Base-by-base conservation (phyloP, 2,797 vertebrate species). In the Sebastes oblongus region DNA sequence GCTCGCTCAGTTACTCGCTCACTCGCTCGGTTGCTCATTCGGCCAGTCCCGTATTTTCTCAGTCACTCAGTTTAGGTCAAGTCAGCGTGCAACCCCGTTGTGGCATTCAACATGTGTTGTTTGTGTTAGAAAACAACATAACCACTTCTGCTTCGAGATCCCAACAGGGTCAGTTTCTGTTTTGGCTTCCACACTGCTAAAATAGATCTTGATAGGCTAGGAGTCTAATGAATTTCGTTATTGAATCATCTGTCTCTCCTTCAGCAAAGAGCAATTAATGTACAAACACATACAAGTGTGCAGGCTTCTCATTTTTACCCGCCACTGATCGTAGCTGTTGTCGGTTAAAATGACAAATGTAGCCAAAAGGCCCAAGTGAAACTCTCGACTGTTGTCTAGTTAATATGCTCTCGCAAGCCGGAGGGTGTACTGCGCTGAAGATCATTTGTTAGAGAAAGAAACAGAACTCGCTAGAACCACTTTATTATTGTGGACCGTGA, bases 361-460 rank as follows among this genome's bases (percentile, higher is more conserved):
- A 18, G 34, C 70, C 55, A 66, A 75, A 81, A 73, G 77, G 55
- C 42, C 14, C n/a, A 8, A 46, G 55, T 36, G 16, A 73, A 70
- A 75, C n/a, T 34, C 54, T 25, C 18, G 10, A 30, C 52, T 36
- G 46, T 25, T 59, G 58, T 68, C 61, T 65, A 18, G 64, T 24
- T 73, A 58, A 59, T 54, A 60, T 66, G 32, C 55, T n/a, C 54
- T 9, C 52, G 52, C 4, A 32, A n/a, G 54, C 32, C 2, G 13
- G 4, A 46, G 77, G 70, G 29, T 56, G 32, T 14, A 11, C 52
- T 12, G 3, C 6, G 4, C 60, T 32, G 8, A 74, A 58, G 81
- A 62, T 75, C 20, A 62, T 71, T 54, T 58, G 46, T 73, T 27
- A 67, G 29, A 68, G 24, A 55, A 29, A 59, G 24, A 64, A 50